Percentiles rank a stretch among this genome's conserved stretches.
These are phyloP conservation scores for Sebastes schlegelii DNA, from an alignment of 2,113 vertebrate species.

Conservation along the genomic window DNA sequence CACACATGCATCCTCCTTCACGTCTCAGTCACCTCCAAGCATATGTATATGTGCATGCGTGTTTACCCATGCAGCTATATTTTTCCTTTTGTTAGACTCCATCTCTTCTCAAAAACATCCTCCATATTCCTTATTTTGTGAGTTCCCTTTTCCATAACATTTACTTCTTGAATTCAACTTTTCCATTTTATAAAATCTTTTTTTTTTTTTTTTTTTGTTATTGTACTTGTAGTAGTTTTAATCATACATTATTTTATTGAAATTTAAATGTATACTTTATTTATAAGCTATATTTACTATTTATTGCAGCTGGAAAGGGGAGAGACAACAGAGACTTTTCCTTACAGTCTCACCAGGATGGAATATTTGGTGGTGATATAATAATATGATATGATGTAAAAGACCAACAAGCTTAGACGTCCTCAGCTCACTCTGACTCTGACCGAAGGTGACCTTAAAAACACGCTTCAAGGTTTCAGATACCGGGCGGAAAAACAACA, in stretches of 20 bases:
- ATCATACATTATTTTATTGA: neutral
- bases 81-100: no score
- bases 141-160: no score
- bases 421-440: neutral
- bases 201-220: no score
- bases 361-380: neutral
- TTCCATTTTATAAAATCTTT: no score
- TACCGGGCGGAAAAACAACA: neutral
- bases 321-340: neutral
- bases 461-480: neutral
- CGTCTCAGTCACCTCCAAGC: no score
- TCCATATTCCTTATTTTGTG: no score
- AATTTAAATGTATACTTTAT: neutral
- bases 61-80: no score
- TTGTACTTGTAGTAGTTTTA: neutral
- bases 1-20: no score
- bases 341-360: neutral
- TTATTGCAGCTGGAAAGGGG: neutral
- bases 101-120: no score
- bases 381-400: neutral
- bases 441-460: constrained; percentile 31
- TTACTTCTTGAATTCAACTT: no score
- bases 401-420: neutral
- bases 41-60: no score
- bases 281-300: neutral